Evolutionary conservation across 2,888 invertebrate genomes (phyloP).

Genomic region (Cryptocephalus primarius): DNA sequence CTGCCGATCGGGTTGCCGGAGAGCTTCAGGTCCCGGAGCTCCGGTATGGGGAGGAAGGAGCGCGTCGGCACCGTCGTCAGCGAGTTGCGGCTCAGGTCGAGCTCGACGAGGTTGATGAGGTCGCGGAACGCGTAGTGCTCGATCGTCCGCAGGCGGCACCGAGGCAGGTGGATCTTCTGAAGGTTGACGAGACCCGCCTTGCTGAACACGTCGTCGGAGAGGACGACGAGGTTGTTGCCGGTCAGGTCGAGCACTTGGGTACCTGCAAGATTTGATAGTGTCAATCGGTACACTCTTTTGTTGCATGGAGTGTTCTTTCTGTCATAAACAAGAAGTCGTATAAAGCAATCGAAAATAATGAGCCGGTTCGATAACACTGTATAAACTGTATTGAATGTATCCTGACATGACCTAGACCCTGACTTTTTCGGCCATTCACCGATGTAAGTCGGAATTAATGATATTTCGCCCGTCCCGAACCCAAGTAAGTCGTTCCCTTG

Average conservation of each 20-base stretch:
- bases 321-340: no score
- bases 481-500: constrained; percentile 23
- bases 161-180: constrained; percentile 65
- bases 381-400: no score
- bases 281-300: no score
- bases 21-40: constrained; percentile 62
- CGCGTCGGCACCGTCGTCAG: constrained; percentile 59
- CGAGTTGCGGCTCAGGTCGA: constrained; percentile 67
- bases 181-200: constrained; percentile 66
- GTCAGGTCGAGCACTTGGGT: constrained; percentile 72
- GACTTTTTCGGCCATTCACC: no score
- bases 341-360: no score
- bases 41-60: constrained; percentile 60
- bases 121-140: constrained; percentile 65
- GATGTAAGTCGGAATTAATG: no score
- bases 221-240: constrained; percentile 55
- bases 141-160: constrained; percentile 57
- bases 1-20: constrained; percentile 64
- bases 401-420: no score
- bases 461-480: no score
- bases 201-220: constrained; percentile 64
- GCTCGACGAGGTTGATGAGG: constrained; percentile 69
- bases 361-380: no score
- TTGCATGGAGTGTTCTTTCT: no score
- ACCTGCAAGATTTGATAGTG: constrained; percentile 36